Evolutionary conservation across 2,797 vertebrate species (phyloP).

Genomic region (Cephalopachus bancanus): DNA sequence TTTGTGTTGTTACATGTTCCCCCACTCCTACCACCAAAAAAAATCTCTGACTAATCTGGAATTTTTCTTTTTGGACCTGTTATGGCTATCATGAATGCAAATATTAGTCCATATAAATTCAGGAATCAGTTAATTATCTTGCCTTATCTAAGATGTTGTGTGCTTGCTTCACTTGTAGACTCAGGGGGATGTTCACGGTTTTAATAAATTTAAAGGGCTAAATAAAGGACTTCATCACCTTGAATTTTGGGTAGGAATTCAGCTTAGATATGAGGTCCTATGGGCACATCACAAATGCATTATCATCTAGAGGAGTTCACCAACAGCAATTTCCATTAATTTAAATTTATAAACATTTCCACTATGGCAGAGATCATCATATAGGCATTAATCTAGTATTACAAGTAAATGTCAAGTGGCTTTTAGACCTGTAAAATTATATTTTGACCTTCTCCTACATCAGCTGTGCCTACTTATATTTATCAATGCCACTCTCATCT

Average conservation of each 20-base stretch:
- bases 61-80: neutral
- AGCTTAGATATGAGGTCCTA: neutral
- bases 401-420: constrained; percentile 21
- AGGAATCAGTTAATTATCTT: constrained; percentile 44
- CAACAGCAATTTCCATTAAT: constrained; percentile 31
- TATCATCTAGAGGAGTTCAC: neutral
- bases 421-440: constrained; percentile 22
- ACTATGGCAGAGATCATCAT: neutral
- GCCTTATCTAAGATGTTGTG: neutral
- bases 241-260: neutral
- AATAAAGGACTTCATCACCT: neutral
- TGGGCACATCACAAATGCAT: neutral
- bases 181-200: neutral
- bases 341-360: constrained; percentile 59
- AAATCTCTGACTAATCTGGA: neutral
- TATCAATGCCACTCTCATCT: neutral
- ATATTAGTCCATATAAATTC: neutral
- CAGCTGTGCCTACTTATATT: neutral
- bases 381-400: neutral
- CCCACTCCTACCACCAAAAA: too few relatives aligned
- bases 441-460: constrained; percentile 29
- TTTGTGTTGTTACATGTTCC: too few relatives aligned
- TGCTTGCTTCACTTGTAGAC: neutral
- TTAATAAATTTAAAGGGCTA: neutral
- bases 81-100: neutral